phyloP scores from a whole-genome alignment of 2,113 vertebrate species.

The Tetrao urogallus region DNA sequence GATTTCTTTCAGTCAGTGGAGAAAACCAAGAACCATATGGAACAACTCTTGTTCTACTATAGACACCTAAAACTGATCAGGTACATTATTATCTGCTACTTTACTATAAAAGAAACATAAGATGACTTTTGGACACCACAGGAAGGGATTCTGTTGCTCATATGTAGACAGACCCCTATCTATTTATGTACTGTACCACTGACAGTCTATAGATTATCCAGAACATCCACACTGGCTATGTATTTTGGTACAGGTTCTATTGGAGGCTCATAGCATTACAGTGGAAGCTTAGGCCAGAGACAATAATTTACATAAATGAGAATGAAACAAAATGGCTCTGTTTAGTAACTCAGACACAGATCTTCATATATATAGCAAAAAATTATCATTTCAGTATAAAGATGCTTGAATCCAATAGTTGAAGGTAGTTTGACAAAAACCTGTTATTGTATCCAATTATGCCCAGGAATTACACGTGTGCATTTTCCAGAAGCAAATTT shows the following conservation, averaged over 20 bases:
- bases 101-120: neutral
- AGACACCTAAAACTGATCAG: neutral
- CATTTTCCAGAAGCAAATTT: neutral
- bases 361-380: neutral
- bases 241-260: neutral
- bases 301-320: neutral
- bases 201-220: neutral
- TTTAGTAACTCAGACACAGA: neutral
- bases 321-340: neutral
- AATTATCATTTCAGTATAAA: neutral
- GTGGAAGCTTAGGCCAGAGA: neutral
- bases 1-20: neutral
- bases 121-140: neutral
- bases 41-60: neutral
- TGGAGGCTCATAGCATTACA: neutral
- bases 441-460: neutral
- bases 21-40: neutral
- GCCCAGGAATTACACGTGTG: neutral
- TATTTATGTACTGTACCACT: neutral
- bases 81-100: neutral
- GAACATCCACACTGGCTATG: neutral
- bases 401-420: neutral
- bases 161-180: neutral
- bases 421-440: neutral
- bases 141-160: neutral